Percentiles rank a stretch among this genome's conserved stretches.
Conservation (phyloP, 1,140 invertebrate species). For the Eumaeus atala region DNA sequence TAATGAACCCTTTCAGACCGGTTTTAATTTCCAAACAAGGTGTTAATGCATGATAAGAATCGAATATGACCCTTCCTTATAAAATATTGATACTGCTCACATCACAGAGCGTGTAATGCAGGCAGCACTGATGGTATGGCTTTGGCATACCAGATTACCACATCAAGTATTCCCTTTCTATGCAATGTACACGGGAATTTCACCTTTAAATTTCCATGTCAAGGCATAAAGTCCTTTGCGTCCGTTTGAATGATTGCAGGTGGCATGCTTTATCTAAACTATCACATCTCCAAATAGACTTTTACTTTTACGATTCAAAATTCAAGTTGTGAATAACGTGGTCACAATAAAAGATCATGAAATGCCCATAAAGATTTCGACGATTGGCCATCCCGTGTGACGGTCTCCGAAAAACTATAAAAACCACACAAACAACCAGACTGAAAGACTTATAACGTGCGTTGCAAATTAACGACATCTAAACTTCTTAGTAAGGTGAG, state of each 20-base stretch:
- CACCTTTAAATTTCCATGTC: slow-evolving; percentile 6
- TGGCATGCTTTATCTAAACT: slow-evolving; percentile 63
- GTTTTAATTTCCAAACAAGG: slow-evolving; percentile 63
- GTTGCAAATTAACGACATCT: neutral
- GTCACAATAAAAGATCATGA: slow-evolving; percentile 36
- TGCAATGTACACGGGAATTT: slow-evolving; percentile 24
- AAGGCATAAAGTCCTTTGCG: slow-evolving; percentile 19
- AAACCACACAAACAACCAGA: neutral
- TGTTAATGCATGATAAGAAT: slow-evolving; percentile 62
- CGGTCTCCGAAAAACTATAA: slow-evolving; percentile 3
- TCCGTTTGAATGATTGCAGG: slow-evolving; percentile 47
- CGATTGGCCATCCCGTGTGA: neutral
- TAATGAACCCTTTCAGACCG: slow-evolving; percentile 38
- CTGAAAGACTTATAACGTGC: slow-evolving; percentile 4
- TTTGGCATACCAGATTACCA: slow-evolving; percentile 65
- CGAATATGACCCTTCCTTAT: slow-evolving; percentile 53
- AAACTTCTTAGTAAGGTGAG: slow-evolving; percentile 2
- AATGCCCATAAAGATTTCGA: slow-evolving; percentile 22
- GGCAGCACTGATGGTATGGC: slow-evolving; percentile 54
- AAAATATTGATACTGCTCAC: slow-evolving; percentile 70
- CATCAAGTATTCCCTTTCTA: slow-evolving; percentile 60
- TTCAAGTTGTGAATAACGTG: slow-evolving; percentile 49
- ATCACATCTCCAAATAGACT: slow-evolving; percentile 67
- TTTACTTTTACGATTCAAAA: slow-evolving; percentile 68
- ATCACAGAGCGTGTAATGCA: slow-evolving; percentile 58